A percentile compares a stretch with the other conserved stretches of the same genome.
These are phyloP conservation scores for Ia io DNA, from an alignment of 2,113 vertebrate genomes.

Conservation along the genomic window DNA sequence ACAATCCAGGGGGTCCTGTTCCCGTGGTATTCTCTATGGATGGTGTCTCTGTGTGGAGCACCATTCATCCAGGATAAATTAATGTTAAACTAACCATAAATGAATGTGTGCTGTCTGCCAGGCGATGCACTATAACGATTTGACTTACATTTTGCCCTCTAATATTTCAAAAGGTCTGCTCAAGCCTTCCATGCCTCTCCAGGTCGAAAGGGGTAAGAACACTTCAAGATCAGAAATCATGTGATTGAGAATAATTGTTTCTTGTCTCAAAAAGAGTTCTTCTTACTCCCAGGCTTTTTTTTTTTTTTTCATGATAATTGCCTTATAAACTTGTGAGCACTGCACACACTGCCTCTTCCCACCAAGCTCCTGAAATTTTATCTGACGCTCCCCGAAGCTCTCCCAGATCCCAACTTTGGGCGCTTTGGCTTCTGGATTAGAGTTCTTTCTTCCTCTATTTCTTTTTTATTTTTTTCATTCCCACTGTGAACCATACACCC, in stretches of 20 bases:
- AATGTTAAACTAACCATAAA: neutral
- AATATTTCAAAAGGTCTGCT: constrained; percentile 1
- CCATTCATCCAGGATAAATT: neutral
- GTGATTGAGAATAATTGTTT: constrained; percentile 21
- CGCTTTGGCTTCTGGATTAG: neutral
- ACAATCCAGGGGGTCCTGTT: neutral
- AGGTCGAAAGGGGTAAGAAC: neutral
- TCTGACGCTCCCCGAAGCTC: neutral
- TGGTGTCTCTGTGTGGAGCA: neutral
- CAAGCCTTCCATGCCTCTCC: neutral
- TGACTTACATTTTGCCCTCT: neutral
- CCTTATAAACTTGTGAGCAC: neutral
- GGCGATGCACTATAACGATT: neutral
- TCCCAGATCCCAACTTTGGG: neutral
- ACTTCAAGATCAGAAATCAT: constrained; percentile 34
- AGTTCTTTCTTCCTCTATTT: neutral
- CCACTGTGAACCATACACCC: neutral
- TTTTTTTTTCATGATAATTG: constrained; percentile 42
- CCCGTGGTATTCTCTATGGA: neutral
- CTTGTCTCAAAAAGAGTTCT: neutral
- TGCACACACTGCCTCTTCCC: neutral
- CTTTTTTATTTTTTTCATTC: neutral
- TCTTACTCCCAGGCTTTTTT: constrained; percentile 15
- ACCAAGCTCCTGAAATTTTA: constrained; percentile 19
- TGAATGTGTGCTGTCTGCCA: neutral